A percentile compares a stretch with the other conserved stretches of the same genome.
Conservation (phyloP, 2,797 vertebrate genomes). For the Zalophus californianus region DNA sequence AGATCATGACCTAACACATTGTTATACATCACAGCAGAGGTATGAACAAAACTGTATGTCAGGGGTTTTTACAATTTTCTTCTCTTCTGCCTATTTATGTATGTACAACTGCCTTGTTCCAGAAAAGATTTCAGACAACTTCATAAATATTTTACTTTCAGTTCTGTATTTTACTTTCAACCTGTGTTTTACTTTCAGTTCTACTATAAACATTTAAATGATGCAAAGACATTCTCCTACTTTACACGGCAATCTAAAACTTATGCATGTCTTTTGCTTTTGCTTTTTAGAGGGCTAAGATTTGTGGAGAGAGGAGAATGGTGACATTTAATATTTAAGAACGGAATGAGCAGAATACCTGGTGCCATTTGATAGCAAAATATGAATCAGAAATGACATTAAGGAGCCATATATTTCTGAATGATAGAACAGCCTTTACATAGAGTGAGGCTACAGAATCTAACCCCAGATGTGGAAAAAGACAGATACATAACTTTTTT, state of each 20-base stretch:
- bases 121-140: constrained; percentile 7
- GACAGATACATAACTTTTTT: background rate
- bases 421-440: background rate
- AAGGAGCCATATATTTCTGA: background rate
- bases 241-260: background rate
- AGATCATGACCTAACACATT: background rate
- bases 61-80: constrained; percentile 3
- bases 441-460: background rate
- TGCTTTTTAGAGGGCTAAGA: background rate
- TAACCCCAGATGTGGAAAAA: background rate
- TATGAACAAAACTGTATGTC: background rate
- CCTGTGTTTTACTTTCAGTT: background rate
- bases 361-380: background rate
- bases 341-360: background rate
- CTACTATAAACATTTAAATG: background rate
- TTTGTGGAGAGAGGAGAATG: background rate
- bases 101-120: background rate
- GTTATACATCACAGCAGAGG: background rate
- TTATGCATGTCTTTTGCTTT: background rate
- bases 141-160: background rate
- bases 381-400: background rate
- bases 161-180: background rate
- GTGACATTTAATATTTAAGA: background rate
- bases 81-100: background rate
- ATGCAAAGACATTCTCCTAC: background rate